Evolutionary conservation across 2,797 vertebrate genomes (phyloP), one percentile per base, ranked within the genome.

Genomic region (Carduelis carduelis): DNA sequence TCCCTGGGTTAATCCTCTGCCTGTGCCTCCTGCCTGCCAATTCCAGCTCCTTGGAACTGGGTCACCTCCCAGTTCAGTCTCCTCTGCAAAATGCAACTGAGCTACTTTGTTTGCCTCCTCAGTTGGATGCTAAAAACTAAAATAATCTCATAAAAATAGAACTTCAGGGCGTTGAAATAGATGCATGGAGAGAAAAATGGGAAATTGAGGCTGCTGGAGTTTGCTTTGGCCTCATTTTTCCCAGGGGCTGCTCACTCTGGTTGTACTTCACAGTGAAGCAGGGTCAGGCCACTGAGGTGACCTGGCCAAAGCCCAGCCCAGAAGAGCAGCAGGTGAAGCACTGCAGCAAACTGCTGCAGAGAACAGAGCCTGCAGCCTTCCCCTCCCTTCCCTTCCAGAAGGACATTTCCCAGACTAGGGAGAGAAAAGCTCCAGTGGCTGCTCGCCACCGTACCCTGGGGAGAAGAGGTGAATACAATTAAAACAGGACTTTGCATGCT

Each of bases 31-130:
- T 37, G 26, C 0, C 0, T 68, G 82, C 76, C 49, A 66, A 83
- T 81, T 91, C 87, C 90, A 89, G 84, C 82, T 90, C 30, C 1
- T 9, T 91, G 77, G 87, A 95, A 92, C 1, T 93, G 78, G 95
- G 96, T 93, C 95, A 93, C 74, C 61, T 93, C 85, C 74, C 89
- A 83, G 1, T 87, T 96, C 55, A 91, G 95, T 64, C 69, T 92
- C 83, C 65, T 88, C 90, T 93, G 83, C 79, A 89, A 85, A 89
- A 89, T 0, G 50, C 43, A 74, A 59, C 57, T 0, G 24, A 95
- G 87, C 81, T 76, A 4, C 87, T 95, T 71, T 69, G 90, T 93
- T 91, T 92, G 68, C 66, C 70, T 93, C 88, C 77, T 69, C 87
- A 30, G 69, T 69, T 14, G 28, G 87, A 75, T 83, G 85, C 65